Evolutionary conservation across 2,888 invertebrate genomes (phyloP).

Genomic region (Caenorhabditis sp.): DNA sequence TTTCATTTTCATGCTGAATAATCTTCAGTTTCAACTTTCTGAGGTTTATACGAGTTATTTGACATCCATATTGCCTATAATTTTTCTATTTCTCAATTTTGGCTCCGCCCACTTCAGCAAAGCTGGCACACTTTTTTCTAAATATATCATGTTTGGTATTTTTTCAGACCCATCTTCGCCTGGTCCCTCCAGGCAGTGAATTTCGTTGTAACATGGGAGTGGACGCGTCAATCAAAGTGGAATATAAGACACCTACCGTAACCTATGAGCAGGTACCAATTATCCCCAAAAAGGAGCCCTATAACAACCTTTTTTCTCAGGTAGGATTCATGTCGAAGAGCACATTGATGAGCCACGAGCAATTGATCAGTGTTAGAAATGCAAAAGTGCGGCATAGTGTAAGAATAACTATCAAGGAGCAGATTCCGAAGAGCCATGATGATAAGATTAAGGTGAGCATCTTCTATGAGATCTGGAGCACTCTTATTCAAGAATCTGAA

Average conservation of each 20-base stretch:
- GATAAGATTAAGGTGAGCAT: constrained; percentile 74
- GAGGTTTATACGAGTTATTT: too few species aligned
- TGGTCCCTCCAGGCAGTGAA: constrained; percentile 72
- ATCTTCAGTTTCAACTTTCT: too few species aligned
- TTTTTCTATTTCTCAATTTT: too few species aligned
- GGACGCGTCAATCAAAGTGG: constrained; percentile 72
- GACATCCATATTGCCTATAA: too few species aligned
- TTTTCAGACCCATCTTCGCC: constrained; percentile 66
- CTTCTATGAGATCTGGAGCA: too few species aligned
- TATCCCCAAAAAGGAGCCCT: background rate
- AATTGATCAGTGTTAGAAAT: constrained; percentile 71
- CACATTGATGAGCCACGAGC: constrained; percentile 66
- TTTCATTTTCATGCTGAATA: too few species aligned
- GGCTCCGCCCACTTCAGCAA: too few species aligned
- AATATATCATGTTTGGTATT: too few species aligned
- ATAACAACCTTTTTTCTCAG: constrained; percentile 25
- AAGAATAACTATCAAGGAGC: constrained; percentile 71
- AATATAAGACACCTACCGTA: constrained; percentile 71
- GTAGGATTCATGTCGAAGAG: constrained; percentile 71
- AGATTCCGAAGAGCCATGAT: constrained; percentile 72
- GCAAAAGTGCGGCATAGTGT: constrained; percentile 69
- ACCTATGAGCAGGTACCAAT: constrained; percentile 66
- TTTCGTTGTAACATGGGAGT: constrained; percentile 73
- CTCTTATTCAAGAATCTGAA: too few species aligned
- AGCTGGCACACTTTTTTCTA: too few species aligned